Evolutionary conservation across 2,797 vertebrate species (phyloP).

Genomic region (Anguilla marmorata): DNA sequence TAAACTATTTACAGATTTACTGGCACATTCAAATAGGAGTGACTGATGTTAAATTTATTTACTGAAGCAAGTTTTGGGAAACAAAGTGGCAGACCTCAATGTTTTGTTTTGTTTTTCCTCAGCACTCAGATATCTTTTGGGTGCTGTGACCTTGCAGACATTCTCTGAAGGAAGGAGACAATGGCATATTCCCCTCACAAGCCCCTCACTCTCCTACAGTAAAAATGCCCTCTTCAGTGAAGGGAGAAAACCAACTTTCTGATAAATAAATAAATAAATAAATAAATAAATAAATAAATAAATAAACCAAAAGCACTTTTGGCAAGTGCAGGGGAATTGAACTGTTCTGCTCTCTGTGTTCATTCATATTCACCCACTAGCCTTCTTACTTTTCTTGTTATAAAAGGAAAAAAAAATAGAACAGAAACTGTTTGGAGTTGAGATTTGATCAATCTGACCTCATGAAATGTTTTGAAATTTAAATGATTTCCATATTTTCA

Average conservation of each 20-base stretch:
- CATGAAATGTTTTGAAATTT: background rate
- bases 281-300: background rate
- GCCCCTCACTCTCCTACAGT: background rate
- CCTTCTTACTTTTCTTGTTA: background rate
- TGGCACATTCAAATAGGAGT: background rate
- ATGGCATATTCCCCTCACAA: slow-evolving; percentile 6
- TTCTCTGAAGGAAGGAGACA: slow-evolving; percentile 17
- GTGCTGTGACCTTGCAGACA: slow-evolving; percentile 13
- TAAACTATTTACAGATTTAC: too few species aligned
- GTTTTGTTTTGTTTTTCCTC: background rate
- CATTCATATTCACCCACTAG: background rate
- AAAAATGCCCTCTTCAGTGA: background rate
- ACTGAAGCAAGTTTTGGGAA: background rate
- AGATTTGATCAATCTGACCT: background rate
- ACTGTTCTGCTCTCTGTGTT: background rate
- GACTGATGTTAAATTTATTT: background rate
- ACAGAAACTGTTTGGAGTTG: background rate
- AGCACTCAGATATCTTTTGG: slow-evolving; percentile 6
- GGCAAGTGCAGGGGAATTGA: background rate
- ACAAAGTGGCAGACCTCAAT: background rate
- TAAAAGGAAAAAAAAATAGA: background rate
- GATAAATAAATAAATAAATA: too few species aligned
- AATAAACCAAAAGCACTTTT: background rate
- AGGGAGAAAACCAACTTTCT: slow-evolving; percentile 14
- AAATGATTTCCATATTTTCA: background rate